Percentiles rank a stretch among this genome's conserved stretches.
Conservation (phyloP, 1,140 invertebrate species). For the Apocrypta bakeri region DNA sequence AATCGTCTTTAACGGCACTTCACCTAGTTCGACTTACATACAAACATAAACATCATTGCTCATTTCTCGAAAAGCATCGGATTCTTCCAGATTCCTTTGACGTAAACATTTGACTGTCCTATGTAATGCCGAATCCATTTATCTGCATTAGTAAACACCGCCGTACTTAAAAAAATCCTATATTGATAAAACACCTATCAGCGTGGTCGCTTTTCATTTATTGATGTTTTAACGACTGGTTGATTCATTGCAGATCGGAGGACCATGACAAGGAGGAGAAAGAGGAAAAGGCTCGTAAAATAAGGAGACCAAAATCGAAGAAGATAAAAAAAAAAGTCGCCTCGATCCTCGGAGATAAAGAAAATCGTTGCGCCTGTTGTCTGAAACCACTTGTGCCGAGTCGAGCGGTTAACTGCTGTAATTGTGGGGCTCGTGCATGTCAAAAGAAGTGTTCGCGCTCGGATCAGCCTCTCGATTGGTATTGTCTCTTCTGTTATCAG, state of each 20-base stretch:
- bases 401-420: slow-evolving; percentile 62
- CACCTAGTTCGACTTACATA: no score
- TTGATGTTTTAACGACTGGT: no score
- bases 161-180: no score
- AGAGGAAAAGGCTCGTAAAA: neutral
- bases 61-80: no score
- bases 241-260: neutral
- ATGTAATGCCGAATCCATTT: no score
- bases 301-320: neutral
- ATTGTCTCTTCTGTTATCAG: slow-evolving; percentile 68
- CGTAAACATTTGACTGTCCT: no score
- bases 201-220: no score
- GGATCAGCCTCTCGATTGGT: slow-evolving; percentile 58
- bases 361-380: slow-evolving; percentile 68
- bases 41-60: no score
- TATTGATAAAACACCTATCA: no score
- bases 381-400: slow-evolving; percentile 64
- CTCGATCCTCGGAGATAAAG: slow-evolving; percentile 45
- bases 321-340: neutral
- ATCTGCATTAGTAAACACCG: no score
- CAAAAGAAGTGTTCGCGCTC: slow-evolving; percentile 64
- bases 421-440: slow-evolving; percentile 65
- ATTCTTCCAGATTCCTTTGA: no score
- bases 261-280: neutral
- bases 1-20: no score